phyloP scores from a whole-genome alignment of 2,113 vertebrate species.

The Myodes glareolus region DNA sequence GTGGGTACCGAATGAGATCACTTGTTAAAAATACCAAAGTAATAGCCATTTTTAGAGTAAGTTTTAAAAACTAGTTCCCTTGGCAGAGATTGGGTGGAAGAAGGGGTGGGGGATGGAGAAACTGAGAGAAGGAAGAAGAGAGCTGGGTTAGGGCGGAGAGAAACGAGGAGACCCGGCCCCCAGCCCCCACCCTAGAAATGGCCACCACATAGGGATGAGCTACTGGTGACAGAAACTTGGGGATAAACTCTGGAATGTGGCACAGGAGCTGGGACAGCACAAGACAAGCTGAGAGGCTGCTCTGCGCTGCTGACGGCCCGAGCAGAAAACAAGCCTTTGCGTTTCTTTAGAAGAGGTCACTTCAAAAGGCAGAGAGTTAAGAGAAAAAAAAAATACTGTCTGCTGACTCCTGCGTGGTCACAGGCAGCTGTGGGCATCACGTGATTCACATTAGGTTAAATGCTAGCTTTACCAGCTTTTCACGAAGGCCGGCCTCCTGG shows the following conservation, averaged over 20 bases:
- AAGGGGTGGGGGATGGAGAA: not conserved
- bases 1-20: constrained; percentile 65
- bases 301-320: constrained; percentile 81
- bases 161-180: constrained; percentile 69
- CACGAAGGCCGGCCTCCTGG: constrained; percentile 82
- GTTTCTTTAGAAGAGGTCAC: constrained; percentile 81
- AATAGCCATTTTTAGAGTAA: constrained; percentile 79
- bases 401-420: constrained; percentile 68
- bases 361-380: constrained; percentile 84
- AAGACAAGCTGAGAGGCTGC: constrained; percentile 83
- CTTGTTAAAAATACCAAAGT: constrained; percentile 76
- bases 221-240: not conserved
- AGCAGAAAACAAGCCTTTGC: constrained; percentile 82
- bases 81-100: not conserved
- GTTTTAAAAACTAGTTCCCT: constrained; percentile 75
- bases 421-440: constrained; percentile 79
- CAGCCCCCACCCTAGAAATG: constrained; percentile 56
- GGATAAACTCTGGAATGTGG: constrained; percentile 81
- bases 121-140: not conserved
- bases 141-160: not conserved
- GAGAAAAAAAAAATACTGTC: constrained; percentile 83
- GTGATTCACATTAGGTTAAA: constrained; percentile 82
- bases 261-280: constrained; percentile 83
- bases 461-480: constrained; percentile 82
- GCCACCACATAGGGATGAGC: constrained; percentile 77